A percentile compares a stretch with the other conserved stretches of the same genome.
Conservation (phyloP, 2,113 vertebrate species). For the Eidolon helvum region DNA sequence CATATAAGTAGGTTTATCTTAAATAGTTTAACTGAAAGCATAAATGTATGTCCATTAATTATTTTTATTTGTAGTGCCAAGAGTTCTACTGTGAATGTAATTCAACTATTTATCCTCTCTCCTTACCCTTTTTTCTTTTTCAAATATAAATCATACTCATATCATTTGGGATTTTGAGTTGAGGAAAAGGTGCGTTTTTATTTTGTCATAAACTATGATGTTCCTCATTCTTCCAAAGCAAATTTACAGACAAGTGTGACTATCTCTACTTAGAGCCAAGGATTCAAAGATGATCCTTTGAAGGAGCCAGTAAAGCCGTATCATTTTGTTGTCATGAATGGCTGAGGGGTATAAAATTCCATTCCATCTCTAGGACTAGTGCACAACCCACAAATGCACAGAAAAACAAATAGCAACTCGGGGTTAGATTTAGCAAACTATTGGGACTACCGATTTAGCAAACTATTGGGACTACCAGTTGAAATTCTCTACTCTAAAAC, state of each 20-base stretch:
- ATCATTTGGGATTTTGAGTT: background rate
- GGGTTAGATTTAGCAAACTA: background rate
- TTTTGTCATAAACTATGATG: background rate
- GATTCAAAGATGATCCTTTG: background rate
- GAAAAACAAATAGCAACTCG: background rate
- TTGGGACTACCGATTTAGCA: background rate
- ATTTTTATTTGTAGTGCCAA: background rate
- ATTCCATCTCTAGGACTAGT: background rate
- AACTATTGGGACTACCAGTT: background rate
- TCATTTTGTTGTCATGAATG: conserved; percentile 37
- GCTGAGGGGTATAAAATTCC: background rate
- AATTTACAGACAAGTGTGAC: background rate
- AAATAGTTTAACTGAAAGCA: background rate
- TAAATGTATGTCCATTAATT: background rate
- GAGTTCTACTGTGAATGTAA: background rate
- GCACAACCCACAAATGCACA: background rate
- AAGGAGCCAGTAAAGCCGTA: background rate
- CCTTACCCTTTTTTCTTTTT: background rate
- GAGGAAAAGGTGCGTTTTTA: background rate
- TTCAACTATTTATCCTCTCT: background rate
- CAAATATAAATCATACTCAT: background rate
- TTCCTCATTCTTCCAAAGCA: background rate
- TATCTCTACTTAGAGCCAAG: background rate
- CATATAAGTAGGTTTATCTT: background rate
- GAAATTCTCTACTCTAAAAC: background rate